Evolutionary conservation across 2,888 invertebrate genomes (phyloP), one percentile per base, ranked within the genome.

Genomic region (Thyatira batis): DNA sequence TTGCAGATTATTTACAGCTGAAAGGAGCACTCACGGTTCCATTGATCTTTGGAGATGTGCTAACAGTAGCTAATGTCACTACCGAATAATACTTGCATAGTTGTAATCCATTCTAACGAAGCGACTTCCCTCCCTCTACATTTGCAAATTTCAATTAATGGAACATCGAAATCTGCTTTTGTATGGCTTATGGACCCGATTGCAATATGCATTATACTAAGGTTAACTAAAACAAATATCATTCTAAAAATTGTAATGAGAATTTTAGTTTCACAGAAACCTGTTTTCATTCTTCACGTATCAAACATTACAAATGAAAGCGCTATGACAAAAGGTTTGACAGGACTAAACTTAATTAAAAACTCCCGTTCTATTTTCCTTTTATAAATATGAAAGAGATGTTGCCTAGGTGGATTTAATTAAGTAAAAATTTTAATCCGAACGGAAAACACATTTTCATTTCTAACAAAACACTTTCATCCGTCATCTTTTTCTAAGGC

Each of bases 401-500:
- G n/a, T n/a, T n/a, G n/a, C n/a, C n/a, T n/a, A n/a, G n/a, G n/a
- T n/a, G n/a, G n/a, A n/a, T n/a, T n/a, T n/a, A n/a, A n/a, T n/a
- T n/a, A n/a, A n/a, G n/a, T n/a, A 39, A 33, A 13, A 33, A n/a
- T n/a, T n/a, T 1, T n/a, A 39, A 39, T 39, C 17, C 5, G 17
- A 39, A 17, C 8, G 17, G 17, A 39, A 17, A 39, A 39, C 4
- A 13, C 33, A 13, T 33, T 3, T 33, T 6, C 33, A 33, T 5
- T 13, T 33, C 33, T 13, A 33, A 33, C 13, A 33, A 39, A 33
- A 39, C 17, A 39, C 39, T 39, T 46, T 27, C 13, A n/a, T 27
- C 13, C 27, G 17, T 13, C 13, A 17, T 17, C 45, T 57, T 51
- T 33, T 52, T 54, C 33, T 11, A 33, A 4, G 51, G 52, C 11